Evolutionary conservation across 2,113 vertebrate genomes (phyloP).

Genomic region (Nothobranchius furzeri): DNA sequence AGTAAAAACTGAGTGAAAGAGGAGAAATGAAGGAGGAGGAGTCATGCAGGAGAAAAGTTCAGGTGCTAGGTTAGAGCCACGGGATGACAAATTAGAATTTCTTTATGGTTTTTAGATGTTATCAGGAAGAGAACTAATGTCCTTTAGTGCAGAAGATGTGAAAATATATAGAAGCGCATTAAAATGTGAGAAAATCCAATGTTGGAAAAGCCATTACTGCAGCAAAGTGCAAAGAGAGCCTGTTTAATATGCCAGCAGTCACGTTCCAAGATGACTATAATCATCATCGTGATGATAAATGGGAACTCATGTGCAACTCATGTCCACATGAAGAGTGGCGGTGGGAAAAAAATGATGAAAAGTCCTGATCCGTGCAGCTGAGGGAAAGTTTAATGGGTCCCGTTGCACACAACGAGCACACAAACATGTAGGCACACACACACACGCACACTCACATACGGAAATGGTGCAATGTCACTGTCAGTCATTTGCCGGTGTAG

Average conservation of each 20-base stretch:
- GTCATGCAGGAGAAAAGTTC: slow-evolving; percentile 17
- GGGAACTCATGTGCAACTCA: slow-evolving; percentile 55
- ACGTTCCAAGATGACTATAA: slow-evolving; percentile 73
- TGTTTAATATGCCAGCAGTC: slow-evolving; percentile 50
- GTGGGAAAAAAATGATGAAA: slow-evolving; percentile 20
- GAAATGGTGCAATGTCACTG: slow-evolving; percentile 68
- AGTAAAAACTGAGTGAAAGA: slow-evolving; percentile 44
- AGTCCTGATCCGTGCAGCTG: slow-evolving; percentile 29
- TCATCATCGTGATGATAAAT: slow-evolving; percentile 92
- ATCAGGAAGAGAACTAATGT: slow-evolving; percentile 15
- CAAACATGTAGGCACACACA: slow-evolving; percentile 23
- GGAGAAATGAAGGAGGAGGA: slow-evolving; percentile 53
- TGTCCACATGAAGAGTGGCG: slow-evolving; percentile 30
- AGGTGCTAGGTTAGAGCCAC: neutral
- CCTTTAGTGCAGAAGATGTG: neutral
- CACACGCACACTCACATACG: slow-evolving; percentile 17
- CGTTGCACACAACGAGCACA: slow-evolving; percentile 34
- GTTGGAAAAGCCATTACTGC: slow-evolving; percentile 20
- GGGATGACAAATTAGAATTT: slow-evolving; percentile 16
- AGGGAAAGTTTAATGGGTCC: slow-evolving; percentile 49
- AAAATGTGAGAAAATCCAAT: slow-evolving; percentile 25
- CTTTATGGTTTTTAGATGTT: slow-evolving; percentile 1
- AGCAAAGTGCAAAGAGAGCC: slow-evolving; percentile 19
- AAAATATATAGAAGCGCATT: slow-evolving; percentile 34
- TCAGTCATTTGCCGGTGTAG: slow-evolving; percentile 69